These are phyloP conservation scores for Petrocephalus schoutedeni DNA, from an alignment of 2,797 vertebrate genomes.

Conservation along the genomic window DNA sequence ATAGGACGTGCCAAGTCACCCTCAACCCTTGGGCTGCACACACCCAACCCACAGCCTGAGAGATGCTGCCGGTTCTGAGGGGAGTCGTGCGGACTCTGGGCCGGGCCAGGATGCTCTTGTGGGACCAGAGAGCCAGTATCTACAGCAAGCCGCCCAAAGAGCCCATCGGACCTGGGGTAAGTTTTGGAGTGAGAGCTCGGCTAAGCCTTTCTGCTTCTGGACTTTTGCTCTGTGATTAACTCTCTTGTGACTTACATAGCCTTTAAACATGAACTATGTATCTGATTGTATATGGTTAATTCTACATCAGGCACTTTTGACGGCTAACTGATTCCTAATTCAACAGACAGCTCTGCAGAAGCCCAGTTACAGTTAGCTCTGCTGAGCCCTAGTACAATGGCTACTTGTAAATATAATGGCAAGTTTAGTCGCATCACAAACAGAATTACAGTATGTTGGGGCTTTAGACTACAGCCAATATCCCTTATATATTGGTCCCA, in stretches of 20 bases:
- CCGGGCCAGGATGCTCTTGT: constrained; percentile 36
- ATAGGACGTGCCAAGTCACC: constrained; percentile 46
- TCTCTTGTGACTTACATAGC: neutral
- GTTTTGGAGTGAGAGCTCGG: constrained; percentile 35
- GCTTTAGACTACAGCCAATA: neutral
- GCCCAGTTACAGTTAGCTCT: neutral
- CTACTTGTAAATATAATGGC: neutral
- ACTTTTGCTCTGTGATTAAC: neutral
- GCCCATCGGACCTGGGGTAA: constrained; percentile 67
- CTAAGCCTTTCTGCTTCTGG: neutral
- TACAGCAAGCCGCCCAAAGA: constrained; percentile 65
- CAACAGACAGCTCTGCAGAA: neutral
- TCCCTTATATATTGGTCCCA: neutral
- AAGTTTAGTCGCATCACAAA: neutral
- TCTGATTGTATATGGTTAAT: neutral
- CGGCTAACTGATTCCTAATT: neutral
- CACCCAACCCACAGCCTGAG: constrained; percentile 25
- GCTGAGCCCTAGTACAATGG: neutral
- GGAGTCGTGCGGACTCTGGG: constrained; percentile 30
- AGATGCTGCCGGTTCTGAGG: constrained; percentile 50
- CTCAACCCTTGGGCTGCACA: constrained; percentile 28
- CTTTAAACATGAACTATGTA: neutral
- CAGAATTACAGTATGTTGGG: neutral
- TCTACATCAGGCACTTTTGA: neutral
- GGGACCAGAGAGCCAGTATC: constrained; percentile 47